phyloP scores from a whole-genome alignment of 2,888 invertebrate genomes.

The Dichetophora obliterata region DNA sequence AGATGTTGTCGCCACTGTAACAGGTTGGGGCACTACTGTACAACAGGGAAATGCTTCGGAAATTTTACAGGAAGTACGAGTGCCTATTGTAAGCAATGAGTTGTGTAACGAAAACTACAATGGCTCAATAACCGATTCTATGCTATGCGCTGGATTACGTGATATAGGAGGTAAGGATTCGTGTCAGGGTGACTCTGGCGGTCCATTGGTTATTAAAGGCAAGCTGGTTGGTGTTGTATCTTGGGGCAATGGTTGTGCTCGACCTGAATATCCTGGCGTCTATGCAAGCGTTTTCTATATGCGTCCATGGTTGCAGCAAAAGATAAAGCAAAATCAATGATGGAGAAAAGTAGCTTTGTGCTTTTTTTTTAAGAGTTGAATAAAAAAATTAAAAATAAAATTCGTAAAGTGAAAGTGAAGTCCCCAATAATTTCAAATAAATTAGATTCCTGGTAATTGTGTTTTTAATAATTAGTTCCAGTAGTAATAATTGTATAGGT shows the following conservation, averaged over 20 bases:
- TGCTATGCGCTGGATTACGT: slow-evolving; percentile 62
- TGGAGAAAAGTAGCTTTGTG: too few species aligned
- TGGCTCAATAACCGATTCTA: slow-evolving; percentile 53
- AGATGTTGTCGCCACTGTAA: slow-evolving; percentile 44
- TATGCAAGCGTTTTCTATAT: slow-evolving; percentile 57
- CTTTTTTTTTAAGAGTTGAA: too few species aligned
- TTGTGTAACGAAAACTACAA: slow-evolving; percentile 55
- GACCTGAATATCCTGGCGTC: slow-evolving; percentile 58
- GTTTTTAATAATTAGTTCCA: too few species aligned
- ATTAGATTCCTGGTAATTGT: too few species aligned
- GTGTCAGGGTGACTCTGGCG: slow-evolving; percentile 62
- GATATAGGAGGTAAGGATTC: slow-evolving; percentile 60
- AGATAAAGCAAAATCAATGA: slow-evolving; percentile 36
- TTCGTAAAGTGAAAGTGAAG: too few species aligned
- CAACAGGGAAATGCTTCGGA: slow-evolving; percentile 52
- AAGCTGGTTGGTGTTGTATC: slow-evolving; percentile 61
- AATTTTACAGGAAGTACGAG: slow-evolving; percentile 54
- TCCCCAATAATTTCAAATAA: too few species aligned
- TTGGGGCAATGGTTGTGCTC: slow-evolving; percentile 62
- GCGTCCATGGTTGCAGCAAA: slow-evolving; percentile 53
- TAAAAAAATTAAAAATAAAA: too few species aligned
- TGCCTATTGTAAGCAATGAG: slow-evolving; percentile 56
- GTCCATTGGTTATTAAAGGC: slow-evolving; percentile 56
- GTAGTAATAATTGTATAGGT: too few species aligned
- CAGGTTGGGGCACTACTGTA: slow-evolving; percentile 53